Evolutionary conservation across 2,888 invertebrate genomes (phyloP).

Genomic region (Dichetophora obliterata): DNA sequence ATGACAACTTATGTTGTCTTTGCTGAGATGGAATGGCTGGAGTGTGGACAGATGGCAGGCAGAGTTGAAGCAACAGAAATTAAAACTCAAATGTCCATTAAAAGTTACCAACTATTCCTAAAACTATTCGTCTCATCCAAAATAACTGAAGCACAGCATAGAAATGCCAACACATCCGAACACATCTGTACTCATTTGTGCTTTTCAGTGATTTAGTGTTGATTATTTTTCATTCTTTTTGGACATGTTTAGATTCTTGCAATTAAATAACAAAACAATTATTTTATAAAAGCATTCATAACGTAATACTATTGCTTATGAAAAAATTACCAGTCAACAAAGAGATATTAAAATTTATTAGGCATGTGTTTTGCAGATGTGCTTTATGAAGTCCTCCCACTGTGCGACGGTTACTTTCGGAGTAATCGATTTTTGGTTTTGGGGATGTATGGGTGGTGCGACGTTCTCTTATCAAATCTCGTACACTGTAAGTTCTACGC

Average conservation of each 20-base stretch:
- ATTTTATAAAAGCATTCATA: no score
- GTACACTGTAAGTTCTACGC: no score
- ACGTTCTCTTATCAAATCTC: no score
- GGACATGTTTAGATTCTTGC: neutral
- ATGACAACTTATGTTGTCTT: neutral
- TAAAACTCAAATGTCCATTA: constrained; percentile 25
- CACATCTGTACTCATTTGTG: constrained; percentile 12
- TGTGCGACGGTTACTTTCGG: no score
- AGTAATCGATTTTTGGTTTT: no score
- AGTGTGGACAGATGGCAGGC: neutral
- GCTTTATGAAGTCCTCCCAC: neutral
- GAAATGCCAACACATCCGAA: neutral
- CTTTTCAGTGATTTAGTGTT: neutral
- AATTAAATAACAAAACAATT: neutral
- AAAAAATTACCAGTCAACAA: no score
- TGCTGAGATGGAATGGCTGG: neutral
- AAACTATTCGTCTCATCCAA: neutral
- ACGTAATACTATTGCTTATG: no score
- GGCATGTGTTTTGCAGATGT: no score
- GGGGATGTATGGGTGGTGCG: no score
- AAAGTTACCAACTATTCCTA: constrained; percentile 23
- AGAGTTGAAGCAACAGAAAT: neutral
- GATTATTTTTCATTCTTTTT: neutral
- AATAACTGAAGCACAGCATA: neutral
- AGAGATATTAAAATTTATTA: no score